Evolutionary conservation across 2,113 vertebrate genomes (phyloP), one percentile per base, ranked within the genome.

Genomic region (Apaloderma vittatum): DNA sequence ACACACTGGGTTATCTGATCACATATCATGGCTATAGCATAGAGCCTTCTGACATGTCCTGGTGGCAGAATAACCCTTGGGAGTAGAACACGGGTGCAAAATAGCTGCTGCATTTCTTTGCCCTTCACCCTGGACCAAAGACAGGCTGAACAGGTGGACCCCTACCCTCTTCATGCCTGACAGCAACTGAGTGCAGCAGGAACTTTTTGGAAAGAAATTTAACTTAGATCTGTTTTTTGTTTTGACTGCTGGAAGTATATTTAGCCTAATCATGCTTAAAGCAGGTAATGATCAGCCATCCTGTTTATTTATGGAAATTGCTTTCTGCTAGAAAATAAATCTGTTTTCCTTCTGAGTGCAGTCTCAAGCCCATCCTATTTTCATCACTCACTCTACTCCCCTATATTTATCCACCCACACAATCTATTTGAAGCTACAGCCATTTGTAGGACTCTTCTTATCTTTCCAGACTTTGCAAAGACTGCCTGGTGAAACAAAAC

Each of bases 191-290:
- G 24, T 43, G 40, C 48, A 83, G 67, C 46, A 88, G 26, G 68
- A 11, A 10, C 58, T 68, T 65, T 30, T 40, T 20, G 55, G 30
- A 85, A 49, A 14, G 62, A 70, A 71, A 37, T 36, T 51, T 48
- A 48, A 46, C 11, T 61, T 30, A 21, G 18, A 24, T 66, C 12
- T 52, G 23, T 40, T 49, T 48, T 70, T 49, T 34, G n/a, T 74
- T 91, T 88, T 88, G 24, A 46, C 84, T 95, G 61, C 66, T 87
- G 71, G 68, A 74, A 77, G 43, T 87, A 52, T 73, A 79, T 75
- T 93, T 90, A 96, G 48, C 43, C 55, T 91, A 94, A 96, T 96
- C 73, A 88, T 48, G 72, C 62, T 93, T 86, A 84, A 82, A 95
- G 40, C 32, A 88, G 67, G 49, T 81, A 93, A 93, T 75, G 59